These are phyloP conservation scores for Aleiodes sp. DNA, from an alignment of 1,140 invertebrate species.

Conservation along the genomic window DNA sequence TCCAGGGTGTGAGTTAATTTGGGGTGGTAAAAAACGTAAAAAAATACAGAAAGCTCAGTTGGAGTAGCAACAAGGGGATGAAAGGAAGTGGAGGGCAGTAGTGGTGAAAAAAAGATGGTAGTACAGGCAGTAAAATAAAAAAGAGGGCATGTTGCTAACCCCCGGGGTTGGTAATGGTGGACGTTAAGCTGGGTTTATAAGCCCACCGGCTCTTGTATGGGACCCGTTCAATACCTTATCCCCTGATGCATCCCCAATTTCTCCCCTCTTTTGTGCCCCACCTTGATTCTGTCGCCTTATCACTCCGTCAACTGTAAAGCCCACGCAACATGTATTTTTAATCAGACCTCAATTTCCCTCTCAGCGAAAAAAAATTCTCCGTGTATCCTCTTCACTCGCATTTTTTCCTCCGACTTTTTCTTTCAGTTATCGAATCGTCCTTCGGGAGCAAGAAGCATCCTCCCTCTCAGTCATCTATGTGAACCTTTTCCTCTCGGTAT, in stretches of 20 bases:
- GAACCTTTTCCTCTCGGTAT: background rate
- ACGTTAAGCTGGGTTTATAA: conserved; percentile 48
- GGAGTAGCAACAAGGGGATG: conserved; percentile 1
- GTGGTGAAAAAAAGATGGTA: background rate
- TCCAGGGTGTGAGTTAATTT: conserved; percentile 23
- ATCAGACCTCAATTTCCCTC: conserved; percentile 48
- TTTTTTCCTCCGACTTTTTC: background rate
- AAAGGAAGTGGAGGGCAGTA: conserved; percentile 24
- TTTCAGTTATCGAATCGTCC: conserved; percentile 1
- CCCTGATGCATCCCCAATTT: conserved; percentile 29
- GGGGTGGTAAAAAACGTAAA: conserved; percentile 14
- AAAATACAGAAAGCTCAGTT: background rate
- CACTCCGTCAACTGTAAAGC: conserved; percentile 29
- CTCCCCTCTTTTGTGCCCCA: conserved; percentile 40
- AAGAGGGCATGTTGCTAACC: conserved; percentile 4
- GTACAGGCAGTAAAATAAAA: background rate
- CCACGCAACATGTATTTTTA: conserved; percentile 52
- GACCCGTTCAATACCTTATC: conserved; percentile 39
- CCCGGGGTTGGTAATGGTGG: conserved; percentile 20
- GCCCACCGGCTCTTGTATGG: conserved; percentile 31
- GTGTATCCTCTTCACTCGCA: background rate
- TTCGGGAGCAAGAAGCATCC: background rate
- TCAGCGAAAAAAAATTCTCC: too few relatives aligned
- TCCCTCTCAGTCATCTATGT: background rate
- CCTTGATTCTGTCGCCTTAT: too few relatives aligned